phyloP scores from a whole-genome alignment of 2,113 vertebrate genomes.

The Vulpes ferrilata region DNA sequence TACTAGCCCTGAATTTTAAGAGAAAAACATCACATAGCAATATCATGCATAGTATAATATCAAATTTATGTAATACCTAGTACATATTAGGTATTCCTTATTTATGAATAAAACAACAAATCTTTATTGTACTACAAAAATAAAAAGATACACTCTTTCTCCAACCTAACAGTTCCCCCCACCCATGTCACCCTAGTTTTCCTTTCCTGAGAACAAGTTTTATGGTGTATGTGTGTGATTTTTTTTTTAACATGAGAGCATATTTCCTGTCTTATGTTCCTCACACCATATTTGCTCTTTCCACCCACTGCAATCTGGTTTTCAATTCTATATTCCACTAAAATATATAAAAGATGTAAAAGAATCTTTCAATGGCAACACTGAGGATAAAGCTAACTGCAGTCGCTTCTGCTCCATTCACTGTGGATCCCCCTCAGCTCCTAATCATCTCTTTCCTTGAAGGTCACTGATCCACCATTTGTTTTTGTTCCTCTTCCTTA shows the following conservation, averaged over 20 bases:
- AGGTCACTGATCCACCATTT: not conserved
- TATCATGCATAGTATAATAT: not conserved
- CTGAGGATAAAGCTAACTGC: not conserved
- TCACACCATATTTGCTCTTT: constrained; percentile 65
- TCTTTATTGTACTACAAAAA: not conserved
- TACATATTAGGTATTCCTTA: not conserved
- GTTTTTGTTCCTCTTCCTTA: not conserved
- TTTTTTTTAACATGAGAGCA: constrained; percentile 18
- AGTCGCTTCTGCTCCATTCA: not conserved
- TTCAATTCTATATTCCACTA: constrained; percentile 46
- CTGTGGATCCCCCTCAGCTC: not conserved
- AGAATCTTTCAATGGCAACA: not conserved
- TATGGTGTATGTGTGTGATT: not conserved
- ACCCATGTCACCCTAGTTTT: not conserved
- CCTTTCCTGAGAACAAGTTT: constrained; percentile 12
- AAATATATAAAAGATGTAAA: constrained; percentile 53
- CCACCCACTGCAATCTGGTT: constrained; percentile 75
- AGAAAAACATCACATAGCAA: not conserved
- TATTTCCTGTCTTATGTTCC: constrained; percentile 70
- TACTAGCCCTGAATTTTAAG: not conserved
- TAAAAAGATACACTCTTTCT: not conserved
- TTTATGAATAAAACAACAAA: not conserved
- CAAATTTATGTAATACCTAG: not conserved
- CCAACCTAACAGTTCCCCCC: not conserved
- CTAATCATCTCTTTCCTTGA: not conserved